These are phyloP conservation scores for Tetragnatha montana DNA, from an alignment of 2,888 invertebrate species.

Conservation along the genomic window DNA sequence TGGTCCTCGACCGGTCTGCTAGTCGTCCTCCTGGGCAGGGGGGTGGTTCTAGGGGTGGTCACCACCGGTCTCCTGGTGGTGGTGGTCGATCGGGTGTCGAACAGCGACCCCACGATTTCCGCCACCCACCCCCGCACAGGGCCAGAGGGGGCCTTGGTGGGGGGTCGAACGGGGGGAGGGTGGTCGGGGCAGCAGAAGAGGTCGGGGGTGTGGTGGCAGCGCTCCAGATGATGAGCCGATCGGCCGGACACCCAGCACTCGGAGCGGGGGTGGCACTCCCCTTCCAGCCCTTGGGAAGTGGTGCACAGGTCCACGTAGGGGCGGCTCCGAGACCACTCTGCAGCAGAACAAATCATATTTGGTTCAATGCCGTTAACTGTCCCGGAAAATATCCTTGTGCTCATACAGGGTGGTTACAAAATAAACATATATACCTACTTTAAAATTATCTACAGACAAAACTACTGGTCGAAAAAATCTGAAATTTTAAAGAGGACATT, in stretches of 20 bases:
- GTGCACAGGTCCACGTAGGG: background rate
- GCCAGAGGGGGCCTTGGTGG: background rate
- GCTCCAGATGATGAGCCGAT: background rate
- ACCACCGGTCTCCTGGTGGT: background rate
- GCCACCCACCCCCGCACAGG: no score
- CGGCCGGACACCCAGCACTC: background rate
- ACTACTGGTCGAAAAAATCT: no score
- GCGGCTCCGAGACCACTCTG: background rate
- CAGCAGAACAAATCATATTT: no score
- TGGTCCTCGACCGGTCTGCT: no score
- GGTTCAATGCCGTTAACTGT: no score
- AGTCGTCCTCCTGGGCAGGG: no score
- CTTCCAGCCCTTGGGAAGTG: background rate
- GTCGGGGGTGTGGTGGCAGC: background rate
- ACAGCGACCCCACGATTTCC: no score
- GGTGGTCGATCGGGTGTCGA: background rate
- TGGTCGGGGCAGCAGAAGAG: slow-evolving; percentile 17
- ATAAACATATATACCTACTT: no score
- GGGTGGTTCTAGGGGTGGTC: background rate
- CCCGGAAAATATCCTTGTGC: no score
- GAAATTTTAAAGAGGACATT: no score
- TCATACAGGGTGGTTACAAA: no score
- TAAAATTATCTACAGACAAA: no score
- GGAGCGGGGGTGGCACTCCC: slow-evolving; percentile 7
- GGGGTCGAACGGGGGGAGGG: background rate